Evolutionary conservation across 2,888 invertebrate species (phyloP).

Genomic region (Cryptocephalus moraei): DNA sequence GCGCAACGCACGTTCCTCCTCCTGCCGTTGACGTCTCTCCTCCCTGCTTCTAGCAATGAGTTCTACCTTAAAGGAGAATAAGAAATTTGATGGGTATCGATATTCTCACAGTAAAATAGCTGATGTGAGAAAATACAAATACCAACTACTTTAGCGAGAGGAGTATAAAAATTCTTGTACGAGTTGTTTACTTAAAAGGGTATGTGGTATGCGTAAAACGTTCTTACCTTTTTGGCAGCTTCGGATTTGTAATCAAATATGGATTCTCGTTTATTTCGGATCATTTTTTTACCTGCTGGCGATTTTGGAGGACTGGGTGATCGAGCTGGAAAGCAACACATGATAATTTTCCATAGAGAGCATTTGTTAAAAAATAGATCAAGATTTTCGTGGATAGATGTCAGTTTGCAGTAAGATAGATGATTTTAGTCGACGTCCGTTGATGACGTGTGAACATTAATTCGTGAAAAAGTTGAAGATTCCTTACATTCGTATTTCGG

Average conservation of each 20-base stretch:
- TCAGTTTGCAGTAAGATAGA: no score
- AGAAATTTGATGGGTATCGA: no score
- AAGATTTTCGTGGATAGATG: no score
- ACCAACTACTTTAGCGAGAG: no score
- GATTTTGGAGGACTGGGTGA: constrained; percentile 22
- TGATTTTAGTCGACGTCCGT: not conserved
- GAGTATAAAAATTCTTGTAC: no score
- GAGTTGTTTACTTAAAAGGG: no score
- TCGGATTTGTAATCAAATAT: constrained; percentile 30
- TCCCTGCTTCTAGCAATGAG: constrained; percentile 90
- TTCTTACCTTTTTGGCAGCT: constrained; percentile 50
- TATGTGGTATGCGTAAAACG: no score
- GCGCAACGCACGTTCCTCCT: constrained; percentile 83
- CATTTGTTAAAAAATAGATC: no score
- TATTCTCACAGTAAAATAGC: no score
- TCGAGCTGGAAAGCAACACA: constrained; percentile 6
- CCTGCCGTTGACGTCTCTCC: constrained; percentile 83
- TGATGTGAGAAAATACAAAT: no score
- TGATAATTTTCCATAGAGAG: no score
- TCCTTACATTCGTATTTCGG: constrained; percentile 20
- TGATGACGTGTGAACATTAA: not conserved
- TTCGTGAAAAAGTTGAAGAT: not conserved
- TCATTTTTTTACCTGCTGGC: constrained; percentile 17
- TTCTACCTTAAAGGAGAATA: constrained; percentile 52
- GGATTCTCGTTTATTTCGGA: constrained; percentile 19